Evolutionary conservation across 2,797 vertebrate genomes (phyloP).

Genomic region (Mus minutoides): DNA sequence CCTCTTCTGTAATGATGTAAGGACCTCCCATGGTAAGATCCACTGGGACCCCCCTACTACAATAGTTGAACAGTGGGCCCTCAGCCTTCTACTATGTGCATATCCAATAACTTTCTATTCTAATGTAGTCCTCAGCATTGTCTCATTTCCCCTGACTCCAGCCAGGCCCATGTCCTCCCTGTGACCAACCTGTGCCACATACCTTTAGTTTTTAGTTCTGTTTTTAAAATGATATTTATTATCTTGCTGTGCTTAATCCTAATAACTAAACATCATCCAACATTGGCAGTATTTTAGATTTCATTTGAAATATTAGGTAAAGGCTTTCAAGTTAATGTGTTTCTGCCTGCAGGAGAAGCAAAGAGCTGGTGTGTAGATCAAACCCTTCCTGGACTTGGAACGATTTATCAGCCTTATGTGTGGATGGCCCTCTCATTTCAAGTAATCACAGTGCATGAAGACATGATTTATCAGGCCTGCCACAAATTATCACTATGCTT

Average conservation of each 20-base stretch:
- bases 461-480: slow-evolving; percentile 57
- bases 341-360: slow-evolving; percentile 19
- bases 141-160: not conserved
- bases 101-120: not conserved
- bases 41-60: not conserved
- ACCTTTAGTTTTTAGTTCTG: not conserved
- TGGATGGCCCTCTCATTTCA: slow-evolving; percentile 42
- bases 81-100: fast-evolving
- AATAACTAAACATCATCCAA: not conserved
- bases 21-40: not conserved
- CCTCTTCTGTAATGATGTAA: not conserved
- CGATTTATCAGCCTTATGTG: slow-evolving; percentile 60
- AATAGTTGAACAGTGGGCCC: not conserved
- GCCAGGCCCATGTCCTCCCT: not conserved
- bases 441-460: slow-evolving; percentile 44
- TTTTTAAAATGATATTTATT: slow-evolving; percentile 39
- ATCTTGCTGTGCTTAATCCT: slow-evolving; percentile 33
- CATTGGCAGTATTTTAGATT: slow-evolving; percentile 37
- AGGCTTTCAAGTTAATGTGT: slow-evolving; percentile 31
- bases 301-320: slow-evolving; percentile 55
- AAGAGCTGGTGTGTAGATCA: slow-evolving; percentile 38
- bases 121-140: not conserved
- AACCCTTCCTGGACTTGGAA: slow-evolving; percentile 34
- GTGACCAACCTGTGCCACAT: not conserved
- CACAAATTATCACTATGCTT: slow-evolving; percentile 70